Conservation (phyloP, 2,888 invertebrate species). For the Malthinus seriepunctatus region DNA sequence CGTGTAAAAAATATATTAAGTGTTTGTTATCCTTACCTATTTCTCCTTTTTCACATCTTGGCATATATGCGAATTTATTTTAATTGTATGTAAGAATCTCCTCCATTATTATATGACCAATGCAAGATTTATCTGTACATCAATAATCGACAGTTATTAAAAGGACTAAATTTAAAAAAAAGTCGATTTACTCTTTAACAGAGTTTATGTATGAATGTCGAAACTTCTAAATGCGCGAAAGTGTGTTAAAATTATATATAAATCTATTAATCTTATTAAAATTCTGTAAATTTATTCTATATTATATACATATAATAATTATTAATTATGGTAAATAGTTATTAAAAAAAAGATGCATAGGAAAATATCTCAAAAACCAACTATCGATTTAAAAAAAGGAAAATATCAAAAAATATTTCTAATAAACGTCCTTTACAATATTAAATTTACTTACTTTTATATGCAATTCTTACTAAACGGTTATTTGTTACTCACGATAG, state of each 20-base stretch:
- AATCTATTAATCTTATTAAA: conserved; percentile 53
- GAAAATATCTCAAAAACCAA: conserved; percentile 37
- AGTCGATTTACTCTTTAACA: conserved; percentile 40
- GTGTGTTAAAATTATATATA: conserved; percentile 48
- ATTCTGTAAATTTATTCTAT: conserved; percentile 57
- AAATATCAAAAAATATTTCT: conserved; percentile 3
- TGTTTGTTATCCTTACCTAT: conserved; percentile 22
- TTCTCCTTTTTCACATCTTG: conserved; percentile 24
- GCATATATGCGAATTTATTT: conserved; percentile 25
- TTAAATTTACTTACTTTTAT: background rate
- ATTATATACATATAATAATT: conserved; percentile 53
- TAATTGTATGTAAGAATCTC: conserved; percentile 27
- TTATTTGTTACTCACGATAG: too few species aligned
- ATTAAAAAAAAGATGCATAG: conserved; percentile 26
- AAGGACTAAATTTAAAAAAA: background rate
- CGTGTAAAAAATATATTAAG: conserved; percentile 31
- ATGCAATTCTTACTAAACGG: too few species aligned
- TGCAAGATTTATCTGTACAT: conserved; percentile 14
- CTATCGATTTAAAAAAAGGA: conserved; percentile 47
- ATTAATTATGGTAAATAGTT: conserved; percentile 42
- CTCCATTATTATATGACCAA: conserved; percentile 23
- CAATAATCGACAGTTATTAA: conserved; percentile 8
- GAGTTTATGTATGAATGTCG: conserved; percentile 48
- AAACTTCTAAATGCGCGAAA: conserved; percentile 50
- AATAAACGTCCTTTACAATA: conserved; percentile 48